A percentile compares a stretch with the other conserved stretches of the same genome.
phyloP scores from a whole-genome alignment of 1,140 invertebrate genomes.

The Drosophila trapezifrons region DNA sequence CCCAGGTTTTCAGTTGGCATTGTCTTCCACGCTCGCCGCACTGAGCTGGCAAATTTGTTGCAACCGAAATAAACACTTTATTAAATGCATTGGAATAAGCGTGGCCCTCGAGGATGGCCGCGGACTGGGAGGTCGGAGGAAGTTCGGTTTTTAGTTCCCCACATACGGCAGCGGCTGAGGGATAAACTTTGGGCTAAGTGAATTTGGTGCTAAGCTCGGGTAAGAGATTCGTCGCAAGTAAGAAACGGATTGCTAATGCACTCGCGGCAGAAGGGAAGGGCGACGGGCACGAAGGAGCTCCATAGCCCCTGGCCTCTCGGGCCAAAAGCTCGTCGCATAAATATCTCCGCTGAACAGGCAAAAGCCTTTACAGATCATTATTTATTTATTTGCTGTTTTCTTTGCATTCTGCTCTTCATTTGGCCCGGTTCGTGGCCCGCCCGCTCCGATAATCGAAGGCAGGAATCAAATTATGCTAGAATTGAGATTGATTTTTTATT shows the following conservation, averaged over 20 bases:
- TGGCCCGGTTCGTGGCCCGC: constrained; percentile 10
- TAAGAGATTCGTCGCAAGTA: constrained; percentile 36
- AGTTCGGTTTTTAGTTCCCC: constrained; percentile 9
- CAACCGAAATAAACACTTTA: constrained; percentile 82
- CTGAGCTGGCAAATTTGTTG: constrained; percentile 81
- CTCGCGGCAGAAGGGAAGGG: constrained; percentile 6
- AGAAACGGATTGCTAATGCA: constrained; percentile 40
- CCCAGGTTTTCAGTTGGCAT: constrained; percentile 72
- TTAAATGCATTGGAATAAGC: constrained; percentile 81
- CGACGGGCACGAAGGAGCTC: no score
- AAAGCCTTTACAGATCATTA: constrained; percentile 55
- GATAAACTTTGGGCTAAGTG: constrained; percentile 59
- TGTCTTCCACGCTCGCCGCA: constrained; percentile 64
- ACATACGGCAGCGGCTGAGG: constrained; percentile 42
- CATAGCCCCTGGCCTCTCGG: background rate
- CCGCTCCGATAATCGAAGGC: constrained; percentile 68
- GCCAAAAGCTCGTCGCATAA: constrained; percentile 22
- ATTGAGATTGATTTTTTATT: constrained; percentile 84
- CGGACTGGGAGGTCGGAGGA: constrained; percentile 1
- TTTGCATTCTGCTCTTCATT: constrained; percentile 28
- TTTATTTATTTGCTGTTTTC: constrained; percentile 51
- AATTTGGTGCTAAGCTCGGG: constrained; percentile 75
- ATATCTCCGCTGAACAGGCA: constrained; percentile 51
- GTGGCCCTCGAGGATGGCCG: constrained; percentile 21
- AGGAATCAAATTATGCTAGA: constrained; percentile 83